phyloP scores from a whole-genome alignment of 2,888 invertebrate genomes.

The Drosophila bunnanda region DNA sequence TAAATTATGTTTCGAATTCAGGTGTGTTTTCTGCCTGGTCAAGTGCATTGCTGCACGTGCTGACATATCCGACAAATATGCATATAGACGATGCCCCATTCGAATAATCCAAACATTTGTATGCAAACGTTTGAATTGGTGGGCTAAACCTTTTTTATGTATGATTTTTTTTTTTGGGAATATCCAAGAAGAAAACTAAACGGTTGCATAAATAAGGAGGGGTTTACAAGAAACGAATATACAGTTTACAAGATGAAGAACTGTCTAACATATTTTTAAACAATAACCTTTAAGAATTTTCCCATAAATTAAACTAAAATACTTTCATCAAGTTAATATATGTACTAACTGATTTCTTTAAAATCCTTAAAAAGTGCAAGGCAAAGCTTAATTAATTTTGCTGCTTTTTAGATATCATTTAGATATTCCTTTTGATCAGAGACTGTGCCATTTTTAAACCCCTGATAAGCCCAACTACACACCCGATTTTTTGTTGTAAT shows the following conservation, averaged over 20 bases:
- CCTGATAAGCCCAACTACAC: neutral
- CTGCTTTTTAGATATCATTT: neutral
- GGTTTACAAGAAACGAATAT: neutral
- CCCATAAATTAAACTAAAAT: neutral
- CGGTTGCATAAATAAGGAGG: neutral
- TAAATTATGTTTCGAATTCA: constrained; percentile 8
- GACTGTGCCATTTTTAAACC: neutral
- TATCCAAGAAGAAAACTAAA: constrained; percentile 20
- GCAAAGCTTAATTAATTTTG: too few relatives aligned
- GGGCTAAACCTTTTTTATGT: constrained; percentile 3
- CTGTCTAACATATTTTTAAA: neutral
- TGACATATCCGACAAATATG: constrained; percentile 20
- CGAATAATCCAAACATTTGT: constrained; percentile 44
- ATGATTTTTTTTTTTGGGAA: constrained; percentile 4
- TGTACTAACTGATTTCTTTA: neutral
- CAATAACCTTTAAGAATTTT: neutral
- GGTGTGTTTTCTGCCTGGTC: constrained; percentile 28
- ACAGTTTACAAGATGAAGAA: neutral
- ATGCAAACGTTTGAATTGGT: constrained; percentile 25
- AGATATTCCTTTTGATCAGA: neutral
- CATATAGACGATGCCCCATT: constrained; percentile 10
- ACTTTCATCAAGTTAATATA: neutral
- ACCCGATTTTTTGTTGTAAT: neutral
- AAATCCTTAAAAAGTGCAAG: neutral
- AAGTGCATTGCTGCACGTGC: constrained; percentile 54